phyloP scores from a whole-genome alignment of 2,888 invertebrate species.

The Papilio gigon region DNA sequence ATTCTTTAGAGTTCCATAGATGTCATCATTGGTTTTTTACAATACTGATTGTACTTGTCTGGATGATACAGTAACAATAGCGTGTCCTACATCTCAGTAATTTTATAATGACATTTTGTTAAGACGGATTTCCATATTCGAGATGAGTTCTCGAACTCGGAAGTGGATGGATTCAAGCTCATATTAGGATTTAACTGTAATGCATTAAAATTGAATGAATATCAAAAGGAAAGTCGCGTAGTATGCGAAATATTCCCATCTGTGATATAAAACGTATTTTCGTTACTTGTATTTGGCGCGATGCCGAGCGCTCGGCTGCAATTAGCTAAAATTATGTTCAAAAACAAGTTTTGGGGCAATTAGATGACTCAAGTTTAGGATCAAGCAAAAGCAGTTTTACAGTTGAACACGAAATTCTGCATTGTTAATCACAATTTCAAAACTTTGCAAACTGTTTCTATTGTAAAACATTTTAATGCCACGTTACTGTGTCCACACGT shows the following conservation, averaged over 20 bases:
- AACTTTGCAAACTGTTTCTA: constrained; percentile 7
- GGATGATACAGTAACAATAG: not conserved
- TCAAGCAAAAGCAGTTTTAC: constrained; percentile 61
- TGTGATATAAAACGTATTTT: constrained; percentile 66
- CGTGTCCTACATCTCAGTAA: too few species aligned
- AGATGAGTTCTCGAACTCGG: constrained; percentile 5
- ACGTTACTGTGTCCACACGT: constrained; percentile 15
- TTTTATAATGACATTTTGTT: not conserved
- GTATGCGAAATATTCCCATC: constrained; percentile 52
- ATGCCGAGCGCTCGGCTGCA: constrained; percentile 72
- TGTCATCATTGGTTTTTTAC: too few species aligned
- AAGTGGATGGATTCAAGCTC: not conserved
- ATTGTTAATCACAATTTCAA: constrained; percentile 16
- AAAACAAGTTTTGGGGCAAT: constrained; percentile 79
- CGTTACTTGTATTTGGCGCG: constrained; percentile 63
- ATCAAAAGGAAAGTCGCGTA: constrained; percentile 50
- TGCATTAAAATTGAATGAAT: constrained; percentile 45
- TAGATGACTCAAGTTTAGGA: constrained; percentile 71
- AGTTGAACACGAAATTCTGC: constrained; percentile 19
- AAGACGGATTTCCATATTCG: not conserved
- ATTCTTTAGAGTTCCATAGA: too few species aligned
- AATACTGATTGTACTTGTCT: too few species aligned
- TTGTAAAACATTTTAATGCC: constrained; percentile 14
- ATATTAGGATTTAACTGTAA: constrained; percentile 13
- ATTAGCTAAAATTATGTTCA: constrained; percentile 80